phyloP scores from a whole-genome alignment of 2,797 vertebrate species.

The Trichosurus vulpecula region DNA sequence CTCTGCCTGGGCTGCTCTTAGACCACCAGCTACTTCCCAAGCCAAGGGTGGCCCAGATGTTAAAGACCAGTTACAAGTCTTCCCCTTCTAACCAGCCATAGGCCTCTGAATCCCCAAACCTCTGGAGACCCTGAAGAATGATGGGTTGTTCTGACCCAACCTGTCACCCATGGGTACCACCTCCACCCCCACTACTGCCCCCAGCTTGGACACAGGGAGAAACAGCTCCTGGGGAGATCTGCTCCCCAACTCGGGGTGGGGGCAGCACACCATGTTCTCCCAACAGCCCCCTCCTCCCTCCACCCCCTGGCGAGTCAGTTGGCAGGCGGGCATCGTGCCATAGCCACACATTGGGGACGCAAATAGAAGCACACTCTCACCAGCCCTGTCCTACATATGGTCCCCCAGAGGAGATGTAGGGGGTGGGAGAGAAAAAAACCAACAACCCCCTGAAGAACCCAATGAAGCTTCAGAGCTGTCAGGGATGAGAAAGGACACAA shows the following conservation, averaged over 20 bases:
- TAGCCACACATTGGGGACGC: not conserved
- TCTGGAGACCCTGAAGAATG: not conserved
- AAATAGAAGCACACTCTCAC: constrained; percentile 8
- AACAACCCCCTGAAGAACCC: not conserved
- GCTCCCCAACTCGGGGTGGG: not conserved
- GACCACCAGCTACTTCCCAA: not conserved
- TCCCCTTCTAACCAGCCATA: not conserved
- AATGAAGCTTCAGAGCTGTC: not conserved
- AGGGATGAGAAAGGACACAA: not conserved
- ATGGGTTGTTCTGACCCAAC: not conserved
- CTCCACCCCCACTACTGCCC: not conserved
- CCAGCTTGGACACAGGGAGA: not conserved
- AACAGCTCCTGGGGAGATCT: not conserved
- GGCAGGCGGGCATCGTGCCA: not conserved
- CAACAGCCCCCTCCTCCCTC: not conserved
- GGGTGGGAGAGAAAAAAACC: not conserved
- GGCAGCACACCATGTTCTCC: not conserved
- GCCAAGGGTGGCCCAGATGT: not conserved
- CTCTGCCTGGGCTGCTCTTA: not conserved
- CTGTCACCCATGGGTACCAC: not conserved
- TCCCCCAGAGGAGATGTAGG: not conserved
- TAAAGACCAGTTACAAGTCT: not conserved
- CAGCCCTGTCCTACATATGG: not conserved
- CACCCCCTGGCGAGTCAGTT: not conserved
- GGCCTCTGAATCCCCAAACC: not conserved